Evolutionary conservation across 1,140 invertebrate species (phyloP).

Genomic region (Drosophila guanche): DNA sequence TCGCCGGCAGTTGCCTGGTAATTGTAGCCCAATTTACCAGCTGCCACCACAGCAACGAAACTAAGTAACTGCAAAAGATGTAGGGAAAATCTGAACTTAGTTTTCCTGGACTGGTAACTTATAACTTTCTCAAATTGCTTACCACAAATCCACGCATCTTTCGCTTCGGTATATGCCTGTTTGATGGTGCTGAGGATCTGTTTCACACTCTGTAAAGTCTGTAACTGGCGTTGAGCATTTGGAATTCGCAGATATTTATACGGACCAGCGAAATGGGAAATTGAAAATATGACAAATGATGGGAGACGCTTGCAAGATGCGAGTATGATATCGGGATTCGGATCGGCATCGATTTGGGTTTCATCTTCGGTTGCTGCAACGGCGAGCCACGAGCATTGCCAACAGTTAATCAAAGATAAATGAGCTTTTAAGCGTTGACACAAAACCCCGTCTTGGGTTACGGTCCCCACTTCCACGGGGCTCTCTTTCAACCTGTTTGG

Average conservation of each 20-base stretch:
- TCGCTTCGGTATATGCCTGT: conserved; percentile 8
- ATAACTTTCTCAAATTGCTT: conserved; percentile 26
- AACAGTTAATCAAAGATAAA: conserved; percentile 76
- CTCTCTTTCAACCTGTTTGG: conserved; percentile 24
- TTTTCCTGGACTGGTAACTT: not conserved
- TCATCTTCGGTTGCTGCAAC: conserved; percentile 53
- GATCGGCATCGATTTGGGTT: conserved; percentile 49
- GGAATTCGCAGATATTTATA: conserved; percentile 64
- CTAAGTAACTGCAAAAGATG: conserved; percentile 52
- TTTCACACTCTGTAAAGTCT: conserved; percentile 34
- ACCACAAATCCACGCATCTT: conserved; percentile 75
- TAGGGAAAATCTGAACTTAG: not conserved
- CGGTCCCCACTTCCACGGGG: conserved; percentile 18
- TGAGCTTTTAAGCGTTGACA: conserved; percentile 74
- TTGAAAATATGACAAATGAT: conserved; percentile 72
- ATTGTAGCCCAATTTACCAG: conserved; percentile 66
- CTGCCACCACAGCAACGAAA: conserved; percentile 41
- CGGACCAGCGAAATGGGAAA: conserved; percentile 51
- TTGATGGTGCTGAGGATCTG: conserved; percentile 40
- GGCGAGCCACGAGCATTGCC: conserved; percentile 19
- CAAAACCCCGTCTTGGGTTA: conserved; percentile 39
- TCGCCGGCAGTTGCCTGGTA: conserved; percentile 50
- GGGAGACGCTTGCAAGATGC: conserved; percentile 54
- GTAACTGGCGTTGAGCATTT: conserved; percentile 43
- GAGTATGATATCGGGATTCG: conserved; percentile 38